phyloP scores from a whole-genome alignment of 2,797 vertebrate species.

The Parauchenoglanis ngamensis region DNA sequence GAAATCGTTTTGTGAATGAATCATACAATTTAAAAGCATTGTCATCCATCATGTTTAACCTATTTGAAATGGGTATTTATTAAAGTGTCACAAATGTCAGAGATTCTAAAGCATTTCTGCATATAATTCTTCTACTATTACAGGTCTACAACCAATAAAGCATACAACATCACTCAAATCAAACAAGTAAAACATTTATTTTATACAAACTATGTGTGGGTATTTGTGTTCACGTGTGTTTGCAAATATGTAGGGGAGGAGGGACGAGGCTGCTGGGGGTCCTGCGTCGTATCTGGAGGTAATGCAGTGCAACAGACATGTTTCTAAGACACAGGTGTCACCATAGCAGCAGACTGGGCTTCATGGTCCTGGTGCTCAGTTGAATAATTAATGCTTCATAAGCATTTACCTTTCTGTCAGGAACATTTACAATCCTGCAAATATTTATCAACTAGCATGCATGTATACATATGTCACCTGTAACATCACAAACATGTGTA shows the following conservation, averaged over 20 bases:
- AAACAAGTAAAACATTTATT: background rate
- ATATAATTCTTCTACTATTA: background rate
- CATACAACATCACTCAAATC: background rate
- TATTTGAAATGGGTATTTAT: background rate
- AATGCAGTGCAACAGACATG: constrained; percentile 11
- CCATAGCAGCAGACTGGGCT: constrained; percentile 25
- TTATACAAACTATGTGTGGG: background rate
- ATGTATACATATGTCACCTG: background rate
- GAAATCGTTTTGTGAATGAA: background rate
- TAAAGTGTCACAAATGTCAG: background rate
- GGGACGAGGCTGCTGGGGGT: background rate
- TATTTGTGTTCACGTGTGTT: background rate
- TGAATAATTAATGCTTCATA: constrained; percentile 23
- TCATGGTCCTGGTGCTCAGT: background rate
- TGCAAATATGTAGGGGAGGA: background rate
- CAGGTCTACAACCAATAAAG: background rate
- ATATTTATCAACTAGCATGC: background rate
- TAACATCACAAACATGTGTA: background rate
- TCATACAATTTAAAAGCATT: background rate
- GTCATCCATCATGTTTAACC: background rate
- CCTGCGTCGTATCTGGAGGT: background rate
- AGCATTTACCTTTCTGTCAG: background rate
- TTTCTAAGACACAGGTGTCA: constrained; percentile 35
- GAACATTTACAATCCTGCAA: background rate
- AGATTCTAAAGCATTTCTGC: background rate